phyloP scores from a whole-genome alignment of 2,797 vertebrate species.

The Nyctibius grandis region DNA sequence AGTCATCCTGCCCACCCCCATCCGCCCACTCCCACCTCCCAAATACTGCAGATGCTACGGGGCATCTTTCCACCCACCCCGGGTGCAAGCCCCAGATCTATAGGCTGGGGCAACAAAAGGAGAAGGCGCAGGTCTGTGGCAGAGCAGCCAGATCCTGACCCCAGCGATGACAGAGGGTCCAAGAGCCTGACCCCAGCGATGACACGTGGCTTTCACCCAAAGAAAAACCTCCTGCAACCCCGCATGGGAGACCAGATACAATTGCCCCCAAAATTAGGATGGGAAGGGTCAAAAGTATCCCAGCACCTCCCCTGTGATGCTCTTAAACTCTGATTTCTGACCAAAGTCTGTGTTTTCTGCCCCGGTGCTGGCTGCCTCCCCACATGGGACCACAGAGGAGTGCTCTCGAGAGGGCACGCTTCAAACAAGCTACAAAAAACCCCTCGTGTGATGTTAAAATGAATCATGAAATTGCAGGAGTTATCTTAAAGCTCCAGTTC shows the following conservation, averaged over 20 bases:
- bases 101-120: fast-evolving
- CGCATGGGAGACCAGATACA: fast-evolving
- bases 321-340: background rate
- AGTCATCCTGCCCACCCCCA: background rate
- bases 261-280: background rate
- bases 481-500: background rate
- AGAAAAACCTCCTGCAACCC: background rate
- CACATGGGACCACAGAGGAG: fast-evolving
- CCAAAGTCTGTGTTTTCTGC: background rate
- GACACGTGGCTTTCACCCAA: background rate
- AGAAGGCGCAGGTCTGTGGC: background rate
- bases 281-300: background rate
- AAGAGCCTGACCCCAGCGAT: background rate
- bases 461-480: background rate
- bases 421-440: background rate
- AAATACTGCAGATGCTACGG: fast-evolving
- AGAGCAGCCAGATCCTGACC: background rate
- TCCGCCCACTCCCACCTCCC: background rate
- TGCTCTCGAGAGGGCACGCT: background rate
- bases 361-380: background rate
- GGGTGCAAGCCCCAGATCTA: background rate
- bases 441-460: background rate
- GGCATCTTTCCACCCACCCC: fast-evolving
- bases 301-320: background rate
- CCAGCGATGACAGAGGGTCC: background rate